Evolutionary conservation across 1,140 invertebrate genomes (phyloP), one percentile per base, ranked within the genome.

Genomic region (Epicauta chinensis): DNA sequence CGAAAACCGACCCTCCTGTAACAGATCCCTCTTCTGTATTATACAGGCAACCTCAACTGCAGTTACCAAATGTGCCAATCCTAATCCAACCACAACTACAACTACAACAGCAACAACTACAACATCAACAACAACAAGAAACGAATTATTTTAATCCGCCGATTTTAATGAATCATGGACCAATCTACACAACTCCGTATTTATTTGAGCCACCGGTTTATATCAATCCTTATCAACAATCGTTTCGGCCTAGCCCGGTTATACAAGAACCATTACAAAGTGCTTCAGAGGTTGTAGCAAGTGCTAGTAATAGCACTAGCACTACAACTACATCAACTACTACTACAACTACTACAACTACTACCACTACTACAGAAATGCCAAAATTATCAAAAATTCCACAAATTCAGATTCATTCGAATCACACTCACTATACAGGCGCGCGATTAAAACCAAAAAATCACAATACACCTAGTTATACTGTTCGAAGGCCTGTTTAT

Each of bases 171-270:
- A 36, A 6, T 16, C 30, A 51, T 16, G 31, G 29, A 13, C 37
- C 32, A 32, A 16, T 41, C 29, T 40, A 30, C 38, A 46, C 44
- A 14, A 36, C 38, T 35, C 46, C 53, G 5, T 44, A 44, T 15
- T 12, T 44, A 14, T 37, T 49, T 29, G 37, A 39, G 3, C 30
- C 39, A 31, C 16, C 52, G 17, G 29, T 46, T 32, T 43, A 34
- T 23, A 36, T 37, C 45, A 48, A 40, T 12, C 39, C 45, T 10
- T 29, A 48, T 13, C 45, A 16, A 15, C 53, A 43, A 35, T 31
- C 53, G 29, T 49, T 49, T 39, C 36, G 35, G 35, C 53, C 46
- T 13, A 55, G 53, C 17, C 53, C 45, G 13, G 34, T 39, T 49
- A 23, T 30, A 49, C 46, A 30, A 49, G 35, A 49, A 34, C 13